Base-by-base conservation (phyloP, 2,888 invertebrate genomes). In the Hyalella azteca region DNA sequence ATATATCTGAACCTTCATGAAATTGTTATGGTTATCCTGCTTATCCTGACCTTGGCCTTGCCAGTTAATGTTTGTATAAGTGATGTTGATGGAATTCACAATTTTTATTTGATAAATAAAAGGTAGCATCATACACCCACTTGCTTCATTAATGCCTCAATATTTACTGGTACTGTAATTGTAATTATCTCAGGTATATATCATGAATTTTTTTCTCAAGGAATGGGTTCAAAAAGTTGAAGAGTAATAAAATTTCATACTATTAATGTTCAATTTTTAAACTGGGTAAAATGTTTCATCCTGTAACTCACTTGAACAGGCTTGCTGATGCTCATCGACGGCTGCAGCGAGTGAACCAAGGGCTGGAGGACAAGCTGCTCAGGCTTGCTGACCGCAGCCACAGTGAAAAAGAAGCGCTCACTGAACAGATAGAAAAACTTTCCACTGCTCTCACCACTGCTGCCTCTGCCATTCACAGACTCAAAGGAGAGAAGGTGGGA, bases 271-370 rank as follows among this genome's bases (percentile, higher is more conserved):
- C 29, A 15, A 36, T 75, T 22, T n/a, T 32, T 11, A 11, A 36
- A 73, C 36, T 29, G 7, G 15, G 7, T 29, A 13, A 39, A 39
- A n/a, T 73, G n/a, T 2, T 73, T 4, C 59, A 59, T n/a, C n/a
- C 49, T 3, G 19, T 4, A 4, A 4, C 49, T 49, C 15, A 22
- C 2, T 54, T 50, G 7, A 11, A 85, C 87, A 94, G 97, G 86
- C 91, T 97, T 85, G 93, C 94, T 89, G 97, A 97, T 87, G 95
- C 96, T 79, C 96, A 97, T 87, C 95, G 95, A 88, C 92, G 95
- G 87, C 93, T 97, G 81, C 97, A 97, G 89, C 95, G 94, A 89
- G 93, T 97, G 59, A 97, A 97, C 89, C 96, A 97, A 90, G 94
- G 93, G 86, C 90, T 97, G 86, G 97, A 97, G 90, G 97, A 97